Percentiles rank a stretch among this genome's conserved stretches.
Evolutionary conservation across 64 coral and sea anemone genomes (phyloP).

Genomic region (Pocillopora damicornis): DNA sequence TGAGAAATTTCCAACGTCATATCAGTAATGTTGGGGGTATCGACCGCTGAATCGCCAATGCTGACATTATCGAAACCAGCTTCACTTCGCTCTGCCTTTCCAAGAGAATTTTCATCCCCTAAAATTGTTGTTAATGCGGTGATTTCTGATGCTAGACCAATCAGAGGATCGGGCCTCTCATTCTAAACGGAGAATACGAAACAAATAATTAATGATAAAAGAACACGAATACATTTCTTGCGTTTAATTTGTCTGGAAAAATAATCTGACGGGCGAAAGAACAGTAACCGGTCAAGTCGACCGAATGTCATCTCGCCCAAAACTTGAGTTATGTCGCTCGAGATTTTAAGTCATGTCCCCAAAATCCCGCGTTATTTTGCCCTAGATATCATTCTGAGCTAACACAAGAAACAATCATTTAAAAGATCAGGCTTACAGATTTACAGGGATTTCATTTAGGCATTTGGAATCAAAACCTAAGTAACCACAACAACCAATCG

Average conservation of each 20-base stretch:
- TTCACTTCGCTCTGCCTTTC: background rate
- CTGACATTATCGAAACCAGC: slow-evolving; percentile 55
- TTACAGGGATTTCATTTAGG: too few species aligned
- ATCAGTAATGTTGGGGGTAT: slow-evolving; percentile 60
- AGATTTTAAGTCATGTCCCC: too few species aligned
- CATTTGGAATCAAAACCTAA: background rate
- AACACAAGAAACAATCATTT: too few species aligned
- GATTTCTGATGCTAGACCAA: slow-evolving; percentile 68
- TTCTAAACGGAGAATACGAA: slow-evolving; percentile 38
- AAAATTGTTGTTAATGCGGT: slow-evolving; percentile 61
- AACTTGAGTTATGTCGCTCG: too few species aligned
- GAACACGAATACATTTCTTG: background rate
- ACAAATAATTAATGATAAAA: background rate
- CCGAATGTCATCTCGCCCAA: too few species aligned
- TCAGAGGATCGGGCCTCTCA: slow-evolving; percentile 78
- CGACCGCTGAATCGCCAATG: slow-evolving; percentile 41
- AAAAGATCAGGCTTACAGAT: too few species aligned
- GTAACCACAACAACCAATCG: too few species aligned
- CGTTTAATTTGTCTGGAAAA: too few species aligned
- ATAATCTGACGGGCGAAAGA: too few species aligned
- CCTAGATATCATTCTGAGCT: too few species aligned
- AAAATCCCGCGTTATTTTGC: too few species aligned
- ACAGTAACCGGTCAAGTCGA: too few species aligned
- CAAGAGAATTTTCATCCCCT: slow-evolving; percentile 24
- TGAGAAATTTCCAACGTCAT: slow-evolving; percentile 79